Evolutionary conservation across 2,888 invertebrate genomes (phyloP).

Genomic region (Altica lythri): DNA sequence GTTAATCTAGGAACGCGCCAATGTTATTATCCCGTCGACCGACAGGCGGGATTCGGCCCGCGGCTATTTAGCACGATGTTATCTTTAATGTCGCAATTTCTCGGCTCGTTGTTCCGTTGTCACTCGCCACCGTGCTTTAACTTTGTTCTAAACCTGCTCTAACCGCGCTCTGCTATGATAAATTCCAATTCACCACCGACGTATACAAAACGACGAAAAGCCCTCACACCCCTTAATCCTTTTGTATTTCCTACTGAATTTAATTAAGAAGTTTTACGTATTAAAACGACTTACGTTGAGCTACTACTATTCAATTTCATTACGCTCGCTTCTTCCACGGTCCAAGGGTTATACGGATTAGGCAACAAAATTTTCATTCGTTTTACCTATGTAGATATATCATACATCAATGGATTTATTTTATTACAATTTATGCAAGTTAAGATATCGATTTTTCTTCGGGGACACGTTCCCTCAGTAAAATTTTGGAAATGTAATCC

Average conservation of each 20-base stretch:
- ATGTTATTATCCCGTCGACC: conserved; percentile 53
- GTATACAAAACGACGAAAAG: conserved; percentile 25
- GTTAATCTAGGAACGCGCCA: conserved; percentile 55
- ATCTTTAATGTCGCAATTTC: conserved; percentile 59
- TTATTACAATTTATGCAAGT: too few species aligned
- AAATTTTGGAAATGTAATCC: too few species aligned
- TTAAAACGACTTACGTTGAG: conserved; percentile 25
- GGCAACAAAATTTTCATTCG: too few species aligned
- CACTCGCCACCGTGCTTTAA: conserved; percentile 41
- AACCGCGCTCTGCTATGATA: conserved; percentile 2
- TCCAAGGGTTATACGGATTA: conserved; percentile 13
- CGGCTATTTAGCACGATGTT: conserved; percentile 58
- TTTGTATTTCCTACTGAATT: conserved; percentile 44
- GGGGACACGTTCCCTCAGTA: too few species aligned
- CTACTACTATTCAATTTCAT: too few species aligned
- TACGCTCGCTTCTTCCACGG: conserved; percentile 30
- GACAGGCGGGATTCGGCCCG: conserved; percentile 53
- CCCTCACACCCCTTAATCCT: conserved; percentile 36
- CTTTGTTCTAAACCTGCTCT: conserved; percentile 3
- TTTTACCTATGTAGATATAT: too few species aligned
- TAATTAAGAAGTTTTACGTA: conserved; percentile 48
- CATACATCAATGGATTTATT: too few species aligned
- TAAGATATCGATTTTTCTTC: too few species aligned
- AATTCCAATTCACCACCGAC: conserved; percentile 11
- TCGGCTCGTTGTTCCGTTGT: conserved; percentile 56